Percentiles rank a stretch among this genome's conserved stretches.
phyloP scores from a whole-genome alignment of 2,797 vertebrate species.

The Rhynchotus rufescens region DNA sequence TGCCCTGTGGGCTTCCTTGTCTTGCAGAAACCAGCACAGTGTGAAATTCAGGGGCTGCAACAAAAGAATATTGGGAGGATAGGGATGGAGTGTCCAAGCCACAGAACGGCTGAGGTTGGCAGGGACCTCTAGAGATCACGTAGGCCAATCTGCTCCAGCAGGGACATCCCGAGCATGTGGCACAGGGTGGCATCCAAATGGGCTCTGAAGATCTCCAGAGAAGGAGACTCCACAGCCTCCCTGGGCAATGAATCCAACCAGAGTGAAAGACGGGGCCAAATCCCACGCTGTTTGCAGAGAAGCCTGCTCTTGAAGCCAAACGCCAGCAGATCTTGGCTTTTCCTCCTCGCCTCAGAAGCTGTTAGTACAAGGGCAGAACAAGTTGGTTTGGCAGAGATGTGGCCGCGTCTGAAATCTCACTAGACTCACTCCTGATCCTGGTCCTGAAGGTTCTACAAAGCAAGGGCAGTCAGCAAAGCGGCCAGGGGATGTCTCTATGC shows the following conservation, averaged over 20 bases:
- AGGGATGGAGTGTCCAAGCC: neutral
- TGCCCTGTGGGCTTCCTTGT: neutral
- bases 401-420: neutral
- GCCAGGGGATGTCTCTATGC: neutral
- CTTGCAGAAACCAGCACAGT: neutral
- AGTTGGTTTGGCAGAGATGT: neutral
- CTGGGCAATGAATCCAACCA: neutral
- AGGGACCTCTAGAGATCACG: too few species aligned
- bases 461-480: neutral
- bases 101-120: too few species aligned
- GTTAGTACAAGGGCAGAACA: constrained; percentile 6
- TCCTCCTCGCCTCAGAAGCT: neutral
- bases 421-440: neutral
- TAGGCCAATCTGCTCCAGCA: too few species aligned
- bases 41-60: neutral
- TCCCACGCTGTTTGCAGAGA: neutral
- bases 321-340: neutral
- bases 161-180: too few species aligned
- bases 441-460: neutral
- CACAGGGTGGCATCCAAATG: too few species aligned
- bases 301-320: neutral
- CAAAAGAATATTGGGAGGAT: neutral
- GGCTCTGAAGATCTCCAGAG: too few species aligned
- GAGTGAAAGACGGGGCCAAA: neutral
- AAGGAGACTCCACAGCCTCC: too few species aligned